phyloP scores from a whole-genome alignment of 2,113 vertebrate species.

The Marmota flaviventris region DNA sequence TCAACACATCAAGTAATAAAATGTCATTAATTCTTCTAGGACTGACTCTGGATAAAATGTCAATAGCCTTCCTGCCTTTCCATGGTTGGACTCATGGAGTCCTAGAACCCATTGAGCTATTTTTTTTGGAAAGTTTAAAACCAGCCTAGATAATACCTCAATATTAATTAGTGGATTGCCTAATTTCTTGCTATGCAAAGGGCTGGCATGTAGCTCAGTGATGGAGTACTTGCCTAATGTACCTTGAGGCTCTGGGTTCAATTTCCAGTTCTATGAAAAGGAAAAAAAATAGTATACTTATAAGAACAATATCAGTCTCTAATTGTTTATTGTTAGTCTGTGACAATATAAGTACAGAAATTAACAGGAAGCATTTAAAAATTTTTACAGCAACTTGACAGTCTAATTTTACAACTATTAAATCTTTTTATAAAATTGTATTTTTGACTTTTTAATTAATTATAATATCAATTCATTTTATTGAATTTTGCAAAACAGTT shows the following conservation, averaged over 20 bases:
- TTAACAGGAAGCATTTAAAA: slow-evolving; percentile 35
- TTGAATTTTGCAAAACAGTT: slow-evolving; percentile 35
- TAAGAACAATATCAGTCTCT: background rate
- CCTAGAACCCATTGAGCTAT: background rate
- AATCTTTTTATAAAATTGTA: background rate
- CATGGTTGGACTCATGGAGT: background rate
- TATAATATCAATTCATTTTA: slow-evolving; percentile 26
- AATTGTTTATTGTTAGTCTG: background rate
- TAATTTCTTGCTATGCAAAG: slow-evolving; percentile 42
- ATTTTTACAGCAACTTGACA: slow-evolving; percentile 37
- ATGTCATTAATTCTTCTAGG: background rate
- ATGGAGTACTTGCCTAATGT: background rate
- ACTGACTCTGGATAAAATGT: background rate
- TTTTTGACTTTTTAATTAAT: slow-evolving; percentile 6
- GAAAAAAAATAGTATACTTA: background rate
- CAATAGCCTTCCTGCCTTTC: background rate
- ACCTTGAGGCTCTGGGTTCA: too few relatives aligned
- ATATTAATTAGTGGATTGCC: background rate
- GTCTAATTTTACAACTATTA: background rate
- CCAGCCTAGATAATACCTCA: background rate
- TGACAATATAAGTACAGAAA: slow-evolving; percentile 33
- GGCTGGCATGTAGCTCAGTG: background rate
- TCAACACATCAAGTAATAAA: background rate
- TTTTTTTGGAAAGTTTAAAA: background rate
- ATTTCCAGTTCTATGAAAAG: too few relatives aligned